Evolutionary conservation across 2,113 vertebrate genomes (phyloP).

Genomic region (Cynopterus brachyotis): DNA sequence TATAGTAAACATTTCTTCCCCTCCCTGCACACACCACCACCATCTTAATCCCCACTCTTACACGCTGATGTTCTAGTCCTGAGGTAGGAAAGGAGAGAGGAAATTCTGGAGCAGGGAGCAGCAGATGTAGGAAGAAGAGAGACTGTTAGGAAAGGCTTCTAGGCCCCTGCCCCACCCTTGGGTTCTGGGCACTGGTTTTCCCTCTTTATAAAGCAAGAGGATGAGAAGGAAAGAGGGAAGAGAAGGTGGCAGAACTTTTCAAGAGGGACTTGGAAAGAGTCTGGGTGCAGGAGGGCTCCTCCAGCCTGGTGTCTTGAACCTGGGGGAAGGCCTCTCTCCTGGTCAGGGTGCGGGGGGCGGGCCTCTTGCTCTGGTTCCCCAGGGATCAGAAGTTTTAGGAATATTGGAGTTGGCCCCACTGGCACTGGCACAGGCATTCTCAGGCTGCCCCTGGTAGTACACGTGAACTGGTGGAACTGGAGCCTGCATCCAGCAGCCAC

Average conservation of each 20-base stretch:
- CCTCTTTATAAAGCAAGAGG: not conserved
- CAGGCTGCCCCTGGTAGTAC: not conserved
- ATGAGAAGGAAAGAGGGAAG: not conserved
- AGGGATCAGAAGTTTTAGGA: not conserved
- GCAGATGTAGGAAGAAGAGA: not conserved
- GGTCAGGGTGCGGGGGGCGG: too few relatives aligned
- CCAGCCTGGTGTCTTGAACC: not conserved
- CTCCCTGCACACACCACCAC: fast-evolving
- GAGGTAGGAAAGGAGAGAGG: not conserved
- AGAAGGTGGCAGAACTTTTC: not conserved
- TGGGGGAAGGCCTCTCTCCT: not conserved
- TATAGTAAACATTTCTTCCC: not conserved
- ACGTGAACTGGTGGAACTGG: fast-evolving
- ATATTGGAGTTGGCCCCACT: fast-evolving
- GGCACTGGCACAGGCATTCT: not conserved
- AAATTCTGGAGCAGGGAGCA: not conserved
- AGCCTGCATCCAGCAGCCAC: not conserved
- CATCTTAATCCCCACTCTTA: not conserved
- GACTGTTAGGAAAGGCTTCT: not conserved
- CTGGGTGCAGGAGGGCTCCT: not conserved
- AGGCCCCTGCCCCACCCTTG: not conserved
- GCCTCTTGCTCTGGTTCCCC: not conserved
- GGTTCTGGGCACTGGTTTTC: not conserved
- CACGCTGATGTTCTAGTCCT: not conserved
- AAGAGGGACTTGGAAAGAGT: not conserved